Percentiles rank a stretch among this genome's conserved stretches.
Evolutionary conservation across 2,888 invertebrate species (phyloP).

Genomic region (Apodemia mormo): DNA sequence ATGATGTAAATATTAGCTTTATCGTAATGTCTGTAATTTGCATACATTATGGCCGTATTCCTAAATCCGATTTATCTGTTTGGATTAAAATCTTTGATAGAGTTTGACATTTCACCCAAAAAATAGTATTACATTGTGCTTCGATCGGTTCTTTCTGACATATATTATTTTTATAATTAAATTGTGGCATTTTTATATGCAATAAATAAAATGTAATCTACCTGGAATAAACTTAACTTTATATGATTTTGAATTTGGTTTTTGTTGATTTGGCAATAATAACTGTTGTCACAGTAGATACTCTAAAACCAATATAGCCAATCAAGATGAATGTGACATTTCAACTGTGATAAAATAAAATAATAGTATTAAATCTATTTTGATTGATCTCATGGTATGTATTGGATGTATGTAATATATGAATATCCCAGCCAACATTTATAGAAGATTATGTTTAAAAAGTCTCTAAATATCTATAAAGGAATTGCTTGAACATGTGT

Average conservation of each 20-base stretch:
- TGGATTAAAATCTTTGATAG: slow-evolving; percentile 21
- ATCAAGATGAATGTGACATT: background rate
- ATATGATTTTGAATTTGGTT: slow-evolving; percentile 1
- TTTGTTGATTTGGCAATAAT: slow-evolving; percentile 1
- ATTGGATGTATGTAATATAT: no score
- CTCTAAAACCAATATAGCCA: background rate
- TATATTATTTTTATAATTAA: slow-evolving; percentile 13
- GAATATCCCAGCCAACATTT: no score
- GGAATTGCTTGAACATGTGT: no score
- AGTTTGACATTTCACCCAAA: slow-evolving; percentile 11
- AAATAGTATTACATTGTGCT: slow-evolving; percentile 1
- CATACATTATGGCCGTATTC: slow-evolving; percentile 28
- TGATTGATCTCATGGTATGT: no score
- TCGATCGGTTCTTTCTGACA: background rate
- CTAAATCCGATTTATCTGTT: slow-evolving; percentile 25
- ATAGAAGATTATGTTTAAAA: no score
- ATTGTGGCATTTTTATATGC: slow-evolving; percentile 1
- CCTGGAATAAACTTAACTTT: background rate
- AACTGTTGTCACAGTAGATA: background rate
- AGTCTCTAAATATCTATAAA: no score
- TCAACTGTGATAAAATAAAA: background rate
- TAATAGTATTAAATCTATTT: background rate
- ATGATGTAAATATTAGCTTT: slow-evolving; percentile 35
- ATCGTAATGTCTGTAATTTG: slow-evolving; percentile 32
- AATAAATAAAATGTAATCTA: slow-evolving; percentile 8